phyloP scores from a whole-genome alignment of 2,797 vertebrate genomes.

The Monodelphis domestica region DNA sequence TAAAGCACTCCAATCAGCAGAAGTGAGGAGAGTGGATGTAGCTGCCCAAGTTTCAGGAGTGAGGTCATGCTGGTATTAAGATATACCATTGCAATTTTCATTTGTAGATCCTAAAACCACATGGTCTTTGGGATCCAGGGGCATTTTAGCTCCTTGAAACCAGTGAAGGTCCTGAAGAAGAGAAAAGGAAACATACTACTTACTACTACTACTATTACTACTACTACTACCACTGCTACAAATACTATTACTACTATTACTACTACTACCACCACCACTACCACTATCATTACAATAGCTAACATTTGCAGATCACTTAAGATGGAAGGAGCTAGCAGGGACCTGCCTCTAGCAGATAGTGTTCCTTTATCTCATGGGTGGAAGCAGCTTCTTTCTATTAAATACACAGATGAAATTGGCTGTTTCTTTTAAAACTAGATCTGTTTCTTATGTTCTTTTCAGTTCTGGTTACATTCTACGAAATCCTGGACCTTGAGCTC shows the following conservation, averaged over 20 bases:
- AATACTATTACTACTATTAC: too few species aligned
- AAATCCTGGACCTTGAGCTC: not conserved
- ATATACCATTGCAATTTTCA: not conserved
- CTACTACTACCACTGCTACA: too few species aligned
- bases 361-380: not conserved
- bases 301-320: not conserved
- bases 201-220: not conserved
- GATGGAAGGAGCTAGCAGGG: not conserved
- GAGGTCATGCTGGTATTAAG: not conserved
- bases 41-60: not conserved
- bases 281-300: not conserved
- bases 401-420: not conserved
- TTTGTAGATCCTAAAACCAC: not conserved
- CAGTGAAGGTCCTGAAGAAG: not conserved
- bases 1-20: not conserved
- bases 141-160: not conserved
- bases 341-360: not conserved
- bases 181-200: not conserved
- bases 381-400: not conserved
- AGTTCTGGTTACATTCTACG: not conserved
- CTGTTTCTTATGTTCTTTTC: not conserved
- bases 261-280: too few species aligned
- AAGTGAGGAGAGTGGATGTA: not conserved
- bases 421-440: not conserved
- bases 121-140: not conserved